These are phyloP conservation scores for Sapayoa aenigma DNA, from an alignment of 2,113 vertebrate species.

Conservation along the genomic window DNA sequence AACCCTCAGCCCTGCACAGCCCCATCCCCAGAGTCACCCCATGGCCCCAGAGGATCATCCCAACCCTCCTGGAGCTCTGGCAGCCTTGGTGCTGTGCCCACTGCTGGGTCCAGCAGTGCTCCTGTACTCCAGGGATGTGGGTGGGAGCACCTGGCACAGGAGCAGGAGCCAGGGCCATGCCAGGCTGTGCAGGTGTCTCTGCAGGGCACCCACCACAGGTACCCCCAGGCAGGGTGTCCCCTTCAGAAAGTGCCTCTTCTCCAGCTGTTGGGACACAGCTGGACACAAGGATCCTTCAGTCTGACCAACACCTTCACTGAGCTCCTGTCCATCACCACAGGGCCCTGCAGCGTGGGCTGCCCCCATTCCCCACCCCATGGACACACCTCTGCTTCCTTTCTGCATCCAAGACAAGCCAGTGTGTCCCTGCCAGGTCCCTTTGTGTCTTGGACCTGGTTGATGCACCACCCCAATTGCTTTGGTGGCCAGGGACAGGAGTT, in stretches of 20 bases:
- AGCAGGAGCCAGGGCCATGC: neutral
- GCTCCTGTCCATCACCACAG: neutral
- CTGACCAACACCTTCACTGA: neutral
- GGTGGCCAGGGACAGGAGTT: neutral
- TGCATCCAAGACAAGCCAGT: neutral
- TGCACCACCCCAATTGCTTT: fast-evolving
- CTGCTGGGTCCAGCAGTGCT: neutral
- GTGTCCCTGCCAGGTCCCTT: neutral
- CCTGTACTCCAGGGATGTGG: fast-evolving
- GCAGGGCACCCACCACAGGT: neutral
- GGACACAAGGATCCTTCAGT: too few species aligned
- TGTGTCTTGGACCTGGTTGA: neutral
- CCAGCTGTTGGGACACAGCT: fast-evolving
- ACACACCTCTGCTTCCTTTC: neutral
- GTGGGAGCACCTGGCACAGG: neutral
- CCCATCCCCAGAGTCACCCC: neutral
- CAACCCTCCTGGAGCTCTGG: too few species aligned
- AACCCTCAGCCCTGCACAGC: neutral
- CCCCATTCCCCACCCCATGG: too few species aligned
- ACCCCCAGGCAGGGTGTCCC: too few species aligned
- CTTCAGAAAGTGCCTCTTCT: neutral
- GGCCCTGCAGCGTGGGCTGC: neutral
- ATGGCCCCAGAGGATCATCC: neutral
- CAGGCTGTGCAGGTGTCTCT: neutral
- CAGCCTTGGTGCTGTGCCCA: neutral